Conservation (phyloP, 2,888 invertebrate species). For the Crepidodera aurea region DNA sequence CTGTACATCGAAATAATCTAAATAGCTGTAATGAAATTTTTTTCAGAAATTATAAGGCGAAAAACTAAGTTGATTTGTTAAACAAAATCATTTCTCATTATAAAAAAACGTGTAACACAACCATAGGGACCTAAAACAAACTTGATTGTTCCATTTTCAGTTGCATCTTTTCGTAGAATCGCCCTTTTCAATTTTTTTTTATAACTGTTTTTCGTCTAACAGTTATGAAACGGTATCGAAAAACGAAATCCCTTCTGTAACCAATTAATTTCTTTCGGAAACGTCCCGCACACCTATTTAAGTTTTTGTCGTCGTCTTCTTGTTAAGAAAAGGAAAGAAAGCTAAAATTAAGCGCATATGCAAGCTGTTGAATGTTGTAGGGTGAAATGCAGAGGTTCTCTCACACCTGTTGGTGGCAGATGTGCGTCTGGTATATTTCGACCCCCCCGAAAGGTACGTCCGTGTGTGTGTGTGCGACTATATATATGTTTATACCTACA, state of each 20-base stretch:
- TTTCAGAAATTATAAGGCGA: too few relatives aligned
- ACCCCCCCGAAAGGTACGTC: conserved; percentile 23
- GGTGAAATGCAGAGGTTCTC: conserved; percentile 50
- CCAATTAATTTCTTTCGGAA: conserved; percentile 8
- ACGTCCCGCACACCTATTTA: conserved; percentile 3
- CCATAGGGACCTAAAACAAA: too few relatives aligned
- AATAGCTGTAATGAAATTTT: too few relatives aligned
- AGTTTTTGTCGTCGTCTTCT: background rate
- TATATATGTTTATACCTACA: conserved; percentile 5
- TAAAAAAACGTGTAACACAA: too few relatives aligned
- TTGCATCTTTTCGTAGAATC: background rate
- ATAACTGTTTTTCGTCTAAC: conserved; percentile 2
- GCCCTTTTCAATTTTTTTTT: conserved; percentile 1
- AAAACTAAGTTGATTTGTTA: too few relatives aligned
- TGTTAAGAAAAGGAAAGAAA: conserved; percentile 4
- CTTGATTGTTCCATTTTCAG: too few relatives aligned
- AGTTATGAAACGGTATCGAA: conserved; percentile 9
- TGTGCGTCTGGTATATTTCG: conserved; percentile 43
- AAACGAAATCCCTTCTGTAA: background rate
- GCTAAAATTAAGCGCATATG: conserved; percentile 49
- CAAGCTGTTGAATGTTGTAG: conserved; percentile 52
- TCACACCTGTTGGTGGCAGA: conserved; percentile 57
- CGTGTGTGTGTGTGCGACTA: conserved; percentile 14
- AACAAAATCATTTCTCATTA: too few relatives aligned
- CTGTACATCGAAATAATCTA: too few relatives aligned